Base-by-base conservation (phyloP, 1,140 invertebrate species). In the Holotrichia oblita region DNA sequence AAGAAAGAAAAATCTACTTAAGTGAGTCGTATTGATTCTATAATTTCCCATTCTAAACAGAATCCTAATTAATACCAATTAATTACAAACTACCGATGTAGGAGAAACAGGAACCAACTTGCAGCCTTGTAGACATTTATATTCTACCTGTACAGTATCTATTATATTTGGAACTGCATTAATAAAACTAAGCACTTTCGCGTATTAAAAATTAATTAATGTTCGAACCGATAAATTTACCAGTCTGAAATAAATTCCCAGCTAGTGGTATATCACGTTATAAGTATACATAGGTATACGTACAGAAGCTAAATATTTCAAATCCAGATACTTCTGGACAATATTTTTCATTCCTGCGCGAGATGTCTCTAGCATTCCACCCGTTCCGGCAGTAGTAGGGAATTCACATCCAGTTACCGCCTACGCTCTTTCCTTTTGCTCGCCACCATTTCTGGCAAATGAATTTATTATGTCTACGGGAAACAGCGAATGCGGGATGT, bases 151-250 rank as follows among this genome's bases (percentile, higher is more conserved):
- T 4, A 34, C 1, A 2, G 27, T 34, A 34, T 34, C 27, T 34
- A 2, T n/a, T n/a, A n/a, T n/a, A n/a, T 34, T 34, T 17, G 14
- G 17, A 3, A 14, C 14, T 0, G 2, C n/a, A 55, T 55, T 17
- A 55, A 55, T 55, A 55, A n/a, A 55, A 55, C n/a, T n/a, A 48
- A 48, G 14, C 48, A 55, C 48, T 55, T 34, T 3, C 14, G 48
- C 48, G 48, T 55, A 55, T 55, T 55, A 55, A 55, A 55, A 55
- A 55, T n/a, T 55, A 14, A 55, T 55, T 55, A 55, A 55, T 55
- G 48, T 17, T 55, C 17, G 48, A 55, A 55, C 17, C 48, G 48
- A 17, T 55, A 55, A 55, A 55, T 55, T 55, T 17, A 17, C 12
- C 48, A 4, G 48, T 55, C 14, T 3, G 48, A 55, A 55, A 55